These are phyloP conservation scores for Pseudomyrmex dendroicus DNA, from an alignment of 1,140 invertebrate genomes.

Conservation along the genomic window DNA sequence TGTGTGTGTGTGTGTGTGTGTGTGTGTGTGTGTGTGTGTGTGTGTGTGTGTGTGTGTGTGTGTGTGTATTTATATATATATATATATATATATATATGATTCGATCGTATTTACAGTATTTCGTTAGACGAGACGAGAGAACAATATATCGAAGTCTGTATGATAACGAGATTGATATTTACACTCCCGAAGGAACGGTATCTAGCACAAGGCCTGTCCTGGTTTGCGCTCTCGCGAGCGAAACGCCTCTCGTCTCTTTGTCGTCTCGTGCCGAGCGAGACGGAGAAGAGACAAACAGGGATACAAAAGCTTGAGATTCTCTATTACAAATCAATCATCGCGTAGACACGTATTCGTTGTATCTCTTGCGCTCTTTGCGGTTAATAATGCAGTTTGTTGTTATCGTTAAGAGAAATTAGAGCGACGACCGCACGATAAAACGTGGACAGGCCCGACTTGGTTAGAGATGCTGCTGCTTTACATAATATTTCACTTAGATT, in stretches of 20 bases:
- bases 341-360: constrained; percentile 41
- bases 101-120: constrained; percentile 23
- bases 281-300: constrained; percentile 4
- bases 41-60: too few relatives aligned
- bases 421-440: constrained; percentile 5
- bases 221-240: constrained; percentile 24
- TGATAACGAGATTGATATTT: constrained; percentile 29
- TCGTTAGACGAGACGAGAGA: constrained; percentile 23
- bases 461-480: background rate
- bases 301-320: background rate
- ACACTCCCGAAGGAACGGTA: constrained; percentile 22
- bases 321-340: constrained; percentile 11
- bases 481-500: constrained; percentile 5
- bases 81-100: constrained; percentile 18
- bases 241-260: background rate
- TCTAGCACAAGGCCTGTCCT: constrained; percentile 5
- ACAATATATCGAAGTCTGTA: constrained; percentile 21
- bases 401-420: background rate
- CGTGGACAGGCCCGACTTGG: constrained; percentile 19
- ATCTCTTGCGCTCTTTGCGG: constrained; percentile 7
- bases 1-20: too few relatives aligned
- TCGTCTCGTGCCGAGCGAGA: background rate
- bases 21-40: too few relatives aligned
- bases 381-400: constrained; percentile 15
- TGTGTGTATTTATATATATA: too few relatives aligned